Evolutionary conservation across 1,140 invertebrate genomes (phyloP), one percentile per base, ranked within the genome.

Genomic region (Bombus confusus): DNA sequence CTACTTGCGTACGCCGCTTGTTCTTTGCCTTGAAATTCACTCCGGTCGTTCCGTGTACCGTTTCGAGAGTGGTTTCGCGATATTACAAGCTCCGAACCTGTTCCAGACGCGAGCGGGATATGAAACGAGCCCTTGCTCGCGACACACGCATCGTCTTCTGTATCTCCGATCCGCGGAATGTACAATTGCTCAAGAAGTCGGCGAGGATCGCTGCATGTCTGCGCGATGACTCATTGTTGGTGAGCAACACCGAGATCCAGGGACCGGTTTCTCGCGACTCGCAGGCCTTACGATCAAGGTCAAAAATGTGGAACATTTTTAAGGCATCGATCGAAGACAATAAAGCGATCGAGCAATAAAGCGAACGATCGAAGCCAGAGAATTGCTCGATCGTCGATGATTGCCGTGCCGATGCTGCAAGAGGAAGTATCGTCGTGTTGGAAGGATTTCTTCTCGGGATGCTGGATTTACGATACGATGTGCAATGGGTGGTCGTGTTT

Each of bases 191-290:
- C 64, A 34, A 83, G 73, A 88, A 78, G 83, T 80, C 86, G 88
- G 68, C 82, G 84, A 79, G 86, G 52, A 88, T 91, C 86, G 66
- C 83, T 75, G 78, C 74, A 85, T 80, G 85, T 86, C 86, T 82
- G 83, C 73, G 39, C 83, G 89, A 88, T 93, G 92, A 93, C 87
- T 93, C 92, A 93, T 92, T 93, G 92, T 93, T 89, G 87, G 90
- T 83, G 90, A 90, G 78, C 90, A 22, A 69, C 59, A 31, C 28
- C 66, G 66, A 37, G 89, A 90, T 88, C 76, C 72, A 72, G 71
- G 9, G 90, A 93, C 92, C 92, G 92, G 92, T 93, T 93, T 84
- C 80, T 47, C 83, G 86, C 80, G 77, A 87, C 80, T 57, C 68
- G 72, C 62, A 69, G 28, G 64, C 69, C 66, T 71, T 69, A 72